A percentile compares a stretch with the other conserved stretches of the same genome.
Evolutionary conservation across 92 coral and sea anemone genomes (phyloP).

Genomic region (Chrysogorgia sp.): DNA sequence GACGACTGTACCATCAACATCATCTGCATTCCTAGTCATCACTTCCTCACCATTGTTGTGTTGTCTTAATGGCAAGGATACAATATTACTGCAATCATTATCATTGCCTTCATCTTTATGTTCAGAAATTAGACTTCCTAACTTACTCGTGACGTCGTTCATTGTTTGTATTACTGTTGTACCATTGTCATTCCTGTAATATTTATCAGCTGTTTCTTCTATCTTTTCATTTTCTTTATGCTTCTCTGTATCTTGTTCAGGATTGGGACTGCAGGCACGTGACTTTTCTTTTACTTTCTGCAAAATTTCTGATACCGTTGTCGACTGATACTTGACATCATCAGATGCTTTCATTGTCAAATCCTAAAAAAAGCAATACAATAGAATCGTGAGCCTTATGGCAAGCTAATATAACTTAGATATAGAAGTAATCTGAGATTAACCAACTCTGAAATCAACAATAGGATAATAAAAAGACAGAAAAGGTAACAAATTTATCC

Average conservation of each 20-base stretch:
- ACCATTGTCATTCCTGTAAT: not conserved
- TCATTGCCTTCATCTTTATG: not conserved
- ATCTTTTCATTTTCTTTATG: constrained; percentile 26
- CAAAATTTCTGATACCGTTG: constrained; percentile 76
- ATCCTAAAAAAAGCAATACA: not conserved
- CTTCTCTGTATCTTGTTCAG: constrained; percentile 14
- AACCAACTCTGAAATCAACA: no score
- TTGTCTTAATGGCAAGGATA: constrained; percentile 28
- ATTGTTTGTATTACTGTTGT: not conserved
- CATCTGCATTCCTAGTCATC: not conserved
- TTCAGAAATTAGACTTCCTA: not conserved
- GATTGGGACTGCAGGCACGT: constrained; percentile 45
- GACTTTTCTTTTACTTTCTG: constrained; percentile 90
- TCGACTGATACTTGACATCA: constrained; percentile 17
- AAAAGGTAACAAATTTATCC: no score
- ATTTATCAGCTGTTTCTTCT: not conserved
- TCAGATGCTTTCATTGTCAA: constrained; percentile 18
- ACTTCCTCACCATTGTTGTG: not conserved
- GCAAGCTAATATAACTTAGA: no score
- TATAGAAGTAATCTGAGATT: no score
- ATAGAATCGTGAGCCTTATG: no score
- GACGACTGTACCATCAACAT: not conserved
- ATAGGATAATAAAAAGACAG: no score
- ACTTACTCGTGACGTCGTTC: constrained; percentile 27
- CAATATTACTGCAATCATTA: not conserved